phyloP scores from a whole-genome alignment of 2,888 invertebrate species.

The Apamea sordens region DNA sequence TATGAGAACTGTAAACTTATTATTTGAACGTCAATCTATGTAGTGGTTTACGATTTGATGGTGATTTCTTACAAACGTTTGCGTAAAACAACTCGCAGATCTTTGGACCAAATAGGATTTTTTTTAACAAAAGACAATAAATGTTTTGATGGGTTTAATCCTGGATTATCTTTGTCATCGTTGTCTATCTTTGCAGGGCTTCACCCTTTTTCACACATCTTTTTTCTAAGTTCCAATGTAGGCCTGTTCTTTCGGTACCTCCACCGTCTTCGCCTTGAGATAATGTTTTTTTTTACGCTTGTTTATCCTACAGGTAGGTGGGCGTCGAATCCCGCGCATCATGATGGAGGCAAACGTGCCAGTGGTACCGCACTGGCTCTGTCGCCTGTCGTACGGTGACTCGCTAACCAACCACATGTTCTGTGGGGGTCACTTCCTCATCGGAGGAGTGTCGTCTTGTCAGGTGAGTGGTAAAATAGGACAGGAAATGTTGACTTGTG shows the following conservation, averaged over 20 bases:
- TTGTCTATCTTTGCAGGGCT: not conserved
- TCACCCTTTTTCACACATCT: not conserved
- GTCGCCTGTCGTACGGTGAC: constrained; percentile 85
- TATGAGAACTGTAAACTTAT: constrained; percentile 37
- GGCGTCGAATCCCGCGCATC: constrained; percentile 83
- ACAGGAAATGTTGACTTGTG: not conserved
- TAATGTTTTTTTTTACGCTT: not conserved
- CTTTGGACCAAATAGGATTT: not conserved
- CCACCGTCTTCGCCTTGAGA: too few species aligned
- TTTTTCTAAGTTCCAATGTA: not conserved
- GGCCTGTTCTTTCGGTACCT: too few species aligned
- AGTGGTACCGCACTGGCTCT: constrained; percentile 86
- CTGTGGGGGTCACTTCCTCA: constrained; percentile 90
- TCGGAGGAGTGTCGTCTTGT: constrained; percentile 90
- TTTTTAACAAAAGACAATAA: not conserved
- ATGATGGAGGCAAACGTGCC: constrained; percentile 89
- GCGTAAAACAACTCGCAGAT: not conserved
- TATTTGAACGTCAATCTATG: not conserved
- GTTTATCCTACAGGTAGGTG: constrained; percentile 77
- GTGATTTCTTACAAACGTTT: not conserved
- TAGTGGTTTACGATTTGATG: not conserved
- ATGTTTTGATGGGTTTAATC: not conserved
- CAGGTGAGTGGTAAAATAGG: constrained; percentile 80
- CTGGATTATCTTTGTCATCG: not conserved
- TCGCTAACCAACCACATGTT: constrained; percentile 90